Base-by-base conservation (phyloP, 2,797 vertebrate genomes). In the Enteromius unitaeniatus region DNA sequence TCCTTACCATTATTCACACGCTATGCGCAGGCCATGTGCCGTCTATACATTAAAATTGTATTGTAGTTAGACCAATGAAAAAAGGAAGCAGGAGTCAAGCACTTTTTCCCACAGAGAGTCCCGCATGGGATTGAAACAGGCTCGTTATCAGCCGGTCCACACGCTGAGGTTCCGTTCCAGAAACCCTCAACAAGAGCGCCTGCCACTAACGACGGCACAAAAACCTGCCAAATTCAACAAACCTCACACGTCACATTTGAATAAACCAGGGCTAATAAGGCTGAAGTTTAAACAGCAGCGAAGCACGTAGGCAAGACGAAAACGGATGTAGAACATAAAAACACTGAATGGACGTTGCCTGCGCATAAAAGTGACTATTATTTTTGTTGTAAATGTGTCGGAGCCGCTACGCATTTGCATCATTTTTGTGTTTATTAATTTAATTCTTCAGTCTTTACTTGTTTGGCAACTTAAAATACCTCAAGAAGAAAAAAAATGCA, bases 21-120 rank as follows among this genome's bases (percentile, higher is more conserved):
- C 70, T 65, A 78, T 65, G 67, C 75, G 26, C 19, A 40, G 58
- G 62, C 64, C 11, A 73, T 69, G 62, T 55, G 60, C 21, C 19
- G 37, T 49, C 76, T 62, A 79, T 85, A 80, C 45, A 87, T 86
- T 86, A 84, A 80, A 79, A 28, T 74, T 51, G 78, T 74, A 85
- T 81, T 86, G 85, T 85, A 47, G 34, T 37, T 23, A 78, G 28
- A 37, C 55, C 85, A 8, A 60, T 81, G 82, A 78, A 88, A 84
- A 86, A 87, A 72, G 21, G 70, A 90, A 80, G 58, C 87, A 84
- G 82, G 21, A 91, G 86, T 90, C 31, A 77, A 80, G 83, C 83
- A 89, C 86, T 86, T 88, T 87, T 88, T 86, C 53, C 26, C 72
- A 81, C 76, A 83, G 14, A 13, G 37, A 21, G 58, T 23, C 79